Evolutionary conservation across 2,113 vertebrate genomes (phyloP), one percentile per base, ranked within the genome.

Genomic region (Ancistrus triradiatus): DNA sequence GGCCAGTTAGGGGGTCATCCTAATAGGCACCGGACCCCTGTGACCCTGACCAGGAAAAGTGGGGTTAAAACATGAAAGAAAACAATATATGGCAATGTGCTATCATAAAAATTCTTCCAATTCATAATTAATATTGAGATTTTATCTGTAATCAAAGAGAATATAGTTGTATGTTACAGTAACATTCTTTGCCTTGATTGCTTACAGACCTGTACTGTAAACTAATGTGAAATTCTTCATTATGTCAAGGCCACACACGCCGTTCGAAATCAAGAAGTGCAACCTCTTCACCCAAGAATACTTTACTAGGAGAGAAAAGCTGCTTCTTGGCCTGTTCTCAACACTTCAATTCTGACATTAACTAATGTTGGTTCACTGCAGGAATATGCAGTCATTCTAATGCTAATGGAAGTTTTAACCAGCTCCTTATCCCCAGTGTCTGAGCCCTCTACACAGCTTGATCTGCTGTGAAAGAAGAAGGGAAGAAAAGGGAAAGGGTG

Each of bases 281-380:
- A 65, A 65, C 57, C 63, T 72, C 47, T 69, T 65, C 55, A 51
- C 60, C 56, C 50, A 61, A 66, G 74, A 49, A 69, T 72, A 56
- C 70, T 78, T 74, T 66, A 68, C 69, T 21, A 15, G n/a, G 18
- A 53, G 58, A 37, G 66, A 48, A 77, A 59, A 63, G 66, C 31
- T 68, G 31, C 66, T 80, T 77, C 66, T 56, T 72, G 67, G 63
- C 66, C 74, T 38, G 40, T 72, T 68, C 64, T 80, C 69, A 74
- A 75, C 66, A 72, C 66, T 69, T 73, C 68, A 70, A 63, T 77
- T 80, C 74, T 78, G 74, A 78, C 68, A 77, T 76, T 69, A 83
- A 82, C 77, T 82, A 84, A 86, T 85, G 83, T 86, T 87, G 84
- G 83, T 77, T 83, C 80, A 84, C 66, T 68, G 77, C 75, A 74